These are phyloP conservation scores for Megalurothrips usitatus DNA, from an alignment of 2,888 invertebrate species.

Conservation along the genomic window DNA sequence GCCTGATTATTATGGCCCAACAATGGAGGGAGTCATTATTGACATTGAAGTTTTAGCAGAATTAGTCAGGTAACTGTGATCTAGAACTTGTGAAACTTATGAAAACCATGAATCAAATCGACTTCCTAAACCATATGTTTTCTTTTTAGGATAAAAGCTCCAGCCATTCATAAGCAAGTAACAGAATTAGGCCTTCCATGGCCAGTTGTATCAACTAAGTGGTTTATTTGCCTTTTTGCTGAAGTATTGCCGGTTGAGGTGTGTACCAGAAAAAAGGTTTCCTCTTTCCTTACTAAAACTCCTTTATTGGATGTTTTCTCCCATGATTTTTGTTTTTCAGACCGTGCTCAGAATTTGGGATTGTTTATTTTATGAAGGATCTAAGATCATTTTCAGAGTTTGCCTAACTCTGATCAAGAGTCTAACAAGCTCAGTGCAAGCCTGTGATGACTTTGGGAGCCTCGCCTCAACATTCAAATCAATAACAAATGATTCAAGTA, in stretches of 20 bases:
- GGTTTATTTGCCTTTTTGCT: conserved; percentile 92
- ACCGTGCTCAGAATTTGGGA: conserved; percentile 95
- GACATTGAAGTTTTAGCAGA: conserved; percentile 88
- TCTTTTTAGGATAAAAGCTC: conserved; percentile 63
- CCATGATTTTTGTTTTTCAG: conserved; percentile 45
- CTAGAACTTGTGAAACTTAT: not conserved
- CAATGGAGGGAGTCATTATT: conserved; percentile 82
- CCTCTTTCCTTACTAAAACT: conserved; percentile 22
- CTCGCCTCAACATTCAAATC: conserved; percentile 77
- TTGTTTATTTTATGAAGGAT: conserved; percentile 90
- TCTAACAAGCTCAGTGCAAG: conserved; percentile 66
- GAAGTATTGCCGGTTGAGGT: conserved; percentile 89
- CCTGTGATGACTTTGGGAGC: conserved; percentile 74
- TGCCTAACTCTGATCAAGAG: conserved; percentile 76
- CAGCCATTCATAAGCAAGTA: conserved; percentile 75
- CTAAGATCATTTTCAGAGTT: conserved; percentile 86
- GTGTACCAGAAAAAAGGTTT: conserved; percentile 36
- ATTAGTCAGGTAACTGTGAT: conserved; percentile 57
- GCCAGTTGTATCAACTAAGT: conserved; percentile 88
- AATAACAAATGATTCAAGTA: conserved; percentile 71
- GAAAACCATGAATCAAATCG: not conserved
- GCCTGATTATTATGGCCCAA: conserved; percentile 81
- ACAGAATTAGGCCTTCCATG: conserved; percentile 77
- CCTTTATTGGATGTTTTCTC: not conserved
- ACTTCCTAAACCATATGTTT: not conserved